Conservation (phyloP, 2,797 vertebrate species). For the Gallinago solitaria region DNA sequence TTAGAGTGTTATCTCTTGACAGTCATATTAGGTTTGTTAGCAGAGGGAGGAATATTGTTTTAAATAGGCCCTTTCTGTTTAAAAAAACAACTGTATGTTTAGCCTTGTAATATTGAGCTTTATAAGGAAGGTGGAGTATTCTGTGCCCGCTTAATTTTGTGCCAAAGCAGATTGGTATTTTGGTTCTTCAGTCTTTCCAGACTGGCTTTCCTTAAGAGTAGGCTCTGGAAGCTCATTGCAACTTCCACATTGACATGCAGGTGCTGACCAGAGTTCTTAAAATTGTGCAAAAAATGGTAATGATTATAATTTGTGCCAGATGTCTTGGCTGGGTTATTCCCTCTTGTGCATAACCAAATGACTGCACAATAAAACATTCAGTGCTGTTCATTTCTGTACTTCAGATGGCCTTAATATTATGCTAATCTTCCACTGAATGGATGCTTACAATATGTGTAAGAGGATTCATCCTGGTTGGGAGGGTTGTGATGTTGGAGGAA, state of each 20-base stretch:
- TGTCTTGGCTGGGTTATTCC: conserved; percentile 40
- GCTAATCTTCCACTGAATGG: conserved; percentile 26
- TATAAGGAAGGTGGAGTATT: conserved; percentile 85
- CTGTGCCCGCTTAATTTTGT: conserved; percentile 66
- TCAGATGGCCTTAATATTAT: conserved; percentile 54
- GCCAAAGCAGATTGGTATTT: conserved; percentile 59
- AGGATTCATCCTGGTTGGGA: conserved; percentile 41
- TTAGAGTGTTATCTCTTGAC: background rate
- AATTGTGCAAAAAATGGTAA: background rate
- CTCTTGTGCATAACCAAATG: background rate
- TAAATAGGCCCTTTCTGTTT: conserved; percentile 15
- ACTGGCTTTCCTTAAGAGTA: conserved; percentile 20
- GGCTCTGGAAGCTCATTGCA: conserved; percentile 23
- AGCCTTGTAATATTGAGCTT: conserved; percentile 85
- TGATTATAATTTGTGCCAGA: conserved; percentile 38
- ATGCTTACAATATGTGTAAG: conserved; percentile 38
- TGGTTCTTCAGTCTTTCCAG: background rate
- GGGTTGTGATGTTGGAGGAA: background rate
- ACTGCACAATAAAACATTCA: conserved; percentile 8
- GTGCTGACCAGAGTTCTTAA: conserved; percentile 40
- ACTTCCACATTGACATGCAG: background rate
- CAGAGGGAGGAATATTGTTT: background rate
- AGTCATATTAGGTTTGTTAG: conserved; percentile 33
- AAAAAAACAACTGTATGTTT: conserved; percentile 19
- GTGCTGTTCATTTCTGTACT: conserved; percentile 53